These are phyloP conservation scores for Bambusicola thoracicus DNA, from an alignment of 2,113 vertebrate species.

Conservation along the genomic window DNA sequence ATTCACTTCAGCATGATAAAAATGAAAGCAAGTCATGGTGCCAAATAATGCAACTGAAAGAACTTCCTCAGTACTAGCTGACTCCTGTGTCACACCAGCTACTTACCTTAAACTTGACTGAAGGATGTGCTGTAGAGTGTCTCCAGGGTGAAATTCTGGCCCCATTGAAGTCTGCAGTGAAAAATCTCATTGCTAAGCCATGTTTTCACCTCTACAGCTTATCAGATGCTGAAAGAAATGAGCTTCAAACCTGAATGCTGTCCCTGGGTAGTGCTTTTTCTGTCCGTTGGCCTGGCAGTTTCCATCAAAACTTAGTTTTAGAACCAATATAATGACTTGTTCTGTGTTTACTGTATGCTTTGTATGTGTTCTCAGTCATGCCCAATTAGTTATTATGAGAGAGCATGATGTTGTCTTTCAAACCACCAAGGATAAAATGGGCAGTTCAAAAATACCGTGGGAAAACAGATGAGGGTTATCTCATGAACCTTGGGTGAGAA, in stretches of 20 bases:
- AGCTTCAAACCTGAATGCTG: not conserved
- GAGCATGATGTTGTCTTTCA: not conserved
- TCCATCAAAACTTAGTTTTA: conserved; percentile 35
- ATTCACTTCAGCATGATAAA: not conserved
- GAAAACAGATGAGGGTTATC: not conserved
- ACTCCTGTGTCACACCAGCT: not conserved
- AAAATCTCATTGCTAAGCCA: not conserved
- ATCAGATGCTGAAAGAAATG: conserved; percentile 20
- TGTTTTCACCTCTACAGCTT: not conserved
- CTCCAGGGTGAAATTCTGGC: not conserved
- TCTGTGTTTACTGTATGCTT: conserved; percentile 18
- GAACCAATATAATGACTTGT: conserved; percentile 1
- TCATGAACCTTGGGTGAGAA: accelerated
- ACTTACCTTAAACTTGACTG: not conserved
- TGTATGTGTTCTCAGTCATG: not conserved
- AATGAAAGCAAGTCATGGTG: not conserved
- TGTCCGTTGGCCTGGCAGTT: conserved; percentile 6
- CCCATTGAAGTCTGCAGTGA: not conserved
- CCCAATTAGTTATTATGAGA: conserved; percentile 15
- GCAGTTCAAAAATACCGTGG: not conserved
- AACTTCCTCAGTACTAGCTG: not conserved
- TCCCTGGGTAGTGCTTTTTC: conserved; percentile 19
- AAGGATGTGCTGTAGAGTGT: not conserved
- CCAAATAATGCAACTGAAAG: not conserved
- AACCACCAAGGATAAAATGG: not conserved